Evolutionary conservation across 2,113 vertebrate genomes (phyloP).

Genomic region (Neomonachus schauinslandi): DNA sequence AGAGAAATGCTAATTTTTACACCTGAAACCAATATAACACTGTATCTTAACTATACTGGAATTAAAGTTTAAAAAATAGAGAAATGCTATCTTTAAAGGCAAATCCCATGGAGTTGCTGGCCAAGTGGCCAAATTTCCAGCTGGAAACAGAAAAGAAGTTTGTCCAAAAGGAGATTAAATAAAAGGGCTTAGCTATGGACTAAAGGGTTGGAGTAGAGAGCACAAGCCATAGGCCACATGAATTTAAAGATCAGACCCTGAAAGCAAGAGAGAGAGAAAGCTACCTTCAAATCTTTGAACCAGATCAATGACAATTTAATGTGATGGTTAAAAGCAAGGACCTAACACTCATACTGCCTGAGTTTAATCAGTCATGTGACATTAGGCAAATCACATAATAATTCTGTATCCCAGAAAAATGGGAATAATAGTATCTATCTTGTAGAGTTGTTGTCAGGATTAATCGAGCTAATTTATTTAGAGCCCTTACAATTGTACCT

Average conservation of each 20-base stretch:
- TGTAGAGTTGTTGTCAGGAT: neutral
- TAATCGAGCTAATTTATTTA: neutral
- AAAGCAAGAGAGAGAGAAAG: neutral
- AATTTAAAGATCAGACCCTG: neutral
- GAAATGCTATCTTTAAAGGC: neutral
- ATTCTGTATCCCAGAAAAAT: neutral
- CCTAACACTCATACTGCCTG: neutral
- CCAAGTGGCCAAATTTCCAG: neutral
- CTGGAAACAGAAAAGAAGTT: neutral
- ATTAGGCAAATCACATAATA: neutral
- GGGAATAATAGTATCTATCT: neutral
- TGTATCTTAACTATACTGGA: neutral
- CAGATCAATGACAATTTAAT: neutral
- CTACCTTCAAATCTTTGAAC: neutral
- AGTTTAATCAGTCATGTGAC: neutral
- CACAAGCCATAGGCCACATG: neutral
- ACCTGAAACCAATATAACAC: neutral
- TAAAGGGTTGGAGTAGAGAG: neutral
- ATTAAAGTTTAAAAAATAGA: neutral
- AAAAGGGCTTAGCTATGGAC: neutral
- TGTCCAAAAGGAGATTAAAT: slow-evolving; percentile 4
- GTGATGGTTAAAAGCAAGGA: neutral
- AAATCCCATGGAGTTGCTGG: neutral
- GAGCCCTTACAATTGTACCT: neutral
- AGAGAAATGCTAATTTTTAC: neutral